phyloP scores from a whole-genome alignment of 2,797 vertebrate genomes.

The Sternarchorhynchus goeldii region DNA sequence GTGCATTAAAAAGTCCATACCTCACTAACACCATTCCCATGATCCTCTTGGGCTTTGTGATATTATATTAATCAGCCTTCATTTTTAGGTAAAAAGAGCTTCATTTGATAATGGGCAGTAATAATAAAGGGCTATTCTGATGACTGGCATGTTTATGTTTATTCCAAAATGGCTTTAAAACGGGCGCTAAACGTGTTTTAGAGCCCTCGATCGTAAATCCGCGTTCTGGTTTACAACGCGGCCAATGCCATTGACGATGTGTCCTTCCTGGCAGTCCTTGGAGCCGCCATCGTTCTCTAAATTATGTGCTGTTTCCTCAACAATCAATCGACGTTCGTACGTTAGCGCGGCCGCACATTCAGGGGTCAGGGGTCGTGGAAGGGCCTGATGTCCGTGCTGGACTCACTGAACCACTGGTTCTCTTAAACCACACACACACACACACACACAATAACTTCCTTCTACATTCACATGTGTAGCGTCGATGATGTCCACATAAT shows the following conservation, averaged over 20 bases:
- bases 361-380: slow-evolving; percentile 64
- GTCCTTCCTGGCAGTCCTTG: slow-evolving; percentile 66
- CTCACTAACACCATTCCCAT: not conserved
- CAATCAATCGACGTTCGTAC: slow-evolving; percentile 79
- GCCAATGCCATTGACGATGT: slow-evolving; percentile 71
- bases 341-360: slow-evolving; percentile 76
- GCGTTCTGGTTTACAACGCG: slow-evolving; percentile 53
- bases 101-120: slow-evolving; percentile 44
- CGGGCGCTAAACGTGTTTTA: slow-evolving; percentile 32
- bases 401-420: not conserved
- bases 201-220: slow-evolving; percentile 15
- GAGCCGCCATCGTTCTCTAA: slow-evolving; percentile 69
- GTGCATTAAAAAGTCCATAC: slow-evolving; percentile 16
- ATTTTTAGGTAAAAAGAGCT: not conserved
- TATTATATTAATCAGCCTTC: slow-evolving; percentile 1
- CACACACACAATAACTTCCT: not conserved
- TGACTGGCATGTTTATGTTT: slow-evolving; percentile 45
- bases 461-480: not conserved
- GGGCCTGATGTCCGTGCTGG: slow-evolving; percentile 49
- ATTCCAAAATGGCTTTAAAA: slow-evolving; percentile 1
- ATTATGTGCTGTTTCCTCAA: slow-evolving; percentile 78
- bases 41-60: slow-evolving; percentile 2
- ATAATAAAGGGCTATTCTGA: not conserved
- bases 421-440: not conserved
- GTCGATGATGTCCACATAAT: too few species aligned